These are phyloP conservation scores for Caenorhabditis sp. DNA, from an alignment of 2,888 invertebrate genomes.

Conservation along the genomic window DNA sequence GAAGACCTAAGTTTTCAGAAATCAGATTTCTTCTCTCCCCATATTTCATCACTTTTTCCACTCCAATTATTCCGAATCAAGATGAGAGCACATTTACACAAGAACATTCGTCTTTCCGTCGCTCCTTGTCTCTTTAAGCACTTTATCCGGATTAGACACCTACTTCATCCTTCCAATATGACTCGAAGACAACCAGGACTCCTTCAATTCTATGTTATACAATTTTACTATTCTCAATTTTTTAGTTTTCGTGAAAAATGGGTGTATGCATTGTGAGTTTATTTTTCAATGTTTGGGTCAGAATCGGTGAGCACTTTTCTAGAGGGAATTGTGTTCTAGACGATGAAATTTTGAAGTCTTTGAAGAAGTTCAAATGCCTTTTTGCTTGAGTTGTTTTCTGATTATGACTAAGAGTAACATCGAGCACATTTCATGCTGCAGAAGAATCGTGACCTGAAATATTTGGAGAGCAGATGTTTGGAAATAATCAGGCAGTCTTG, in stretches of 20 bases:
- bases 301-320: neutral
- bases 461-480: too few relatives aligned
- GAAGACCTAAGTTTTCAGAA: neutral
- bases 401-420: neutral
- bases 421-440: neutral
- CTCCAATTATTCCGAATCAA: conserved; percentile 6
- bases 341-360: neutral
- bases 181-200: neutral
- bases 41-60: conserved; percentile 11
- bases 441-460: too few relatives aligned
- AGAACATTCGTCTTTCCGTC: conserved; percentile 7
- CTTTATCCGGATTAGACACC: conserved; percentile 55
- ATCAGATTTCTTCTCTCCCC: neutral
- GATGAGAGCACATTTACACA: neutral
- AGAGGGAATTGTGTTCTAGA: conserved; percentile 5
- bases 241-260: conserved; percentile 14
- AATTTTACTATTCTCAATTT: neutral
- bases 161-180: conserved; percentile 24
- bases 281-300: neutral
- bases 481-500: too few relatives aligned
- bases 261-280: conserved; percentile 63
- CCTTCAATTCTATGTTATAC: conserved; percentile 5
- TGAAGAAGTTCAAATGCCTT: too few relatives aligned
- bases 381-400: too few relatives aligned
- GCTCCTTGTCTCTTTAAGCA: conserved; percentile 32